A percentile compares a stretch with the other conserved stretches of the same genome.
phyloP scores from a whole-genome alignment of 2,888 invertebrate genomes.

The Tachina grossa region DNA sequence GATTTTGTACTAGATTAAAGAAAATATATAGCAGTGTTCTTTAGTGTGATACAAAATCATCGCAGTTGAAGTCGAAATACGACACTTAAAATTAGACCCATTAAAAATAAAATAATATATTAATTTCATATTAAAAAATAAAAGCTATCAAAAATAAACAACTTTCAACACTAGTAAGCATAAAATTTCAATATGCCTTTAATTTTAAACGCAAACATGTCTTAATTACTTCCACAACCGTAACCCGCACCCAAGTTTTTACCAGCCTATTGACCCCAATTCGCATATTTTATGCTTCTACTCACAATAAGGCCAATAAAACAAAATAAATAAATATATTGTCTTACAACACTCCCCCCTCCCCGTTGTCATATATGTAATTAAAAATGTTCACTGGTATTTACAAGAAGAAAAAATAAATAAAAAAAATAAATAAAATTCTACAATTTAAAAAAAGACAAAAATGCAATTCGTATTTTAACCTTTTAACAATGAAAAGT shows the following conservation, averaged over 20 bases:
- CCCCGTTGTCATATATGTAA: not conserved
- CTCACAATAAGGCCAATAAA: not conserved
- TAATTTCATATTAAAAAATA: too few relatives aligned
- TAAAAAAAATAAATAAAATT: not conserved
- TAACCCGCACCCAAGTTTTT: not conserved
- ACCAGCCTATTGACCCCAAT: slow-evolving; percentile 2
- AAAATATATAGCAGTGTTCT: too few relatives aligned
- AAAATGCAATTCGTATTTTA: slow-evolving; percentile 23
- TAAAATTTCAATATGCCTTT: too few relatives aligned
- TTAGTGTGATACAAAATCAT: too few relatives aligned
- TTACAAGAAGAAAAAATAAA: not conserved
- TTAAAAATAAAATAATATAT: too few relatives aligned
- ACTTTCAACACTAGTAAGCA: too few relatives aligned
- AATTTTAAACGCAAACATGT: too few relatives aligned
- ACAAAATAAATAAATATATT: not conserved
- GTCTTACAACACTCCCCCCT: not conserved
- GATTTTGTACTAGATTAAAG: too few relatives aligned
- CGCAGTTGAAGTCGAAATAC: too few relatives aligned
- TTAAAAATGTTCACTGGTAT: not conserved
- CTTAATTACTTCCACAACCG: too few relatives aligned
- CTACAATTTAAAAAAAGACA: not conserved
- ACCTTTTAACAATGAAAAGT: slow-evolving; percentile 41
- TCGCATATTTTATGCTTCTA: not conserved
- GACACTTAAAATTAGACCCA: too few relatives aligned
- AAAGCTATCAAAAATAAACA: too few relatives aligned